These are phyloP conservation scores for Epinotia bilunana DNA, from an alignment of 2,888 invertebrate species.

Conservation along the genomic window DNA sequence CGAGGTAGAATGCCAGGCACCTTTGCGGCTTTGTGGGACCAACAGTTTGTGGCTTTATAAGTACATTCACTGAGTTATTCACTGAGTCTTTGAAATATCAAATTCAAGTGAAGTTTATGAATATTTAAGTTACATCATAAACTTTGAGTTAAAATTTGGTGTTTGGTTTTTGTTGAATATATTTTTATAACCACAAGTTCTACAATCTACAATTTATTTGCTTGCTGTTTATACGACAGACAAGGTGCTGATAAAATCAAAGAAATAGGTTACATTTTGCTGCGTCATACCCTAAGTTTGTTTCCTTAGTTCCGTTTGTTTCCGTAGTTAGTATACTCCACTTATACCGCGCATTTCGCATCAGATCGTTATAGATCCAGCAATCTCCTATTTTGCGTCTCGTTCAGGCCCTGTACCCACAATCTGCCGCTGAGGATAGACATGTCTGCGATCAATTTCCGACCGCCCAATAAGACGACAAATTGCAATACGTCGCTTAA, in stretches of 20 bases:
- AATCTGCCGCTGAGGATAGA: conserved; percentile 6
- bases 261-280: not conserved
- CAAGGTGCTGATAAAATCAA: no score
- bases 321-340: not conserved
- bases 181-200: not conserved
- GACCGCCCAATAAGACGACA: conserved; percentile 25
- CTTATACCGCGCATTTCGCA: not conserved
- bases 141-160: not conserved
- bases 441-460: conserved; percentile 29
- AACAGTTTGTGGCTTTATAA: conserved; percentile 23
- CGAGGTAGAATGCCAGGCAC: not conserved
- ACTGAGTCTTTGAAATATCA: not conserved
- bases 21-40: no score
- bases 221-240: no score
- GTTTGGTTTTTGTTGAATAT: not conserved
- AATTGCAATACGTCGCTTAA: conserved; percentile 34
- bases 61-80: conserved; percentile 11
- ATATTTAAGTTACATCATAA: not conserved
- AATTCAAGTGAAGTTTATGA: not conserved
- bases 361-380: not conserved
- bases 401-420: not conserved
- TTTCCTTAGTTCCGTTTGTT: not conserved
- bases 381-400: not conserved
- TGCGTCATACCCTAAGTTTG: not conserved
- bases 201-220: no score